Conservation (phyloP, 2,113 vertebrate genomes). For the Vulpes vulpes region DNA sequence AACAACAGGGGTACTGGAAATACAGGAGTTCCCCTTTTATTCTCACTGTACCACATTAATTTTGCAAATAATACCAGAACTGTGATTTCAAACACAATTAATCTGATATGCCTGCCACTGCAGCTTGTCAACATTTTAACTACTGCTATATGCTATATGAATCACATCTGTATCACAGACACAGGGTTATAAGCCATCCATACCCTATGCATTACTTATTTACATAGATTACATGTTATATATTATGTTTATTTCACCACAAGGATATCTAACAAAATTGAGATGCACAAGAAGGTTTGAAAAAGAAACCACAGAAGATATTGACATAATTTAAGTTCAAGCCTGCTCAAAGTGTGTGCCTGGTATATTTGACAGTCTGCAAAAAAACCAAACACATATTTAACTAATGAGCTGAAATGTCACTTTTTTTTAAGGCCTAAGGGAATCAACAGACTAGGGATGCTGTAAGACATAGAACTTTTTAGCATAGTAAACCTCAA, state of each 20-base stretch:
- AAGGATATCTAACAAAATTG: not conserved
- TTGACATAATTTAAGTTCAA: not conserved
- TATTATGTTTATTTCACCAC: not conserved
- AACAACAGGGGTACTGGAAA: not conserved
- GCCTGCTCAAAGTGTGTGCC: not conserved
- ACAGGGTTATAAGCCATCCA: no score
- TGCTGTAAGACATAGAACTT: not conserved
- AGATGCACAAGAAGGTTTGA: not conserved
- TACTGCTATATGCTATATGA: not conserved
- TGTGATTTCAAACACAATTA: not conserved
- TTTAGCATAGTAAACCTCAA: not conserved
- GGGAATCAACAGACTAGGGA: not conserved
- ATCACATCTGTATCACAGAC: not conserved
- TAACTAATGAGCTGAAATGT: not conserved
- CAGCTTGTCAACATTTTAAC: not conserved
- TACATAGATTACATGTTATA: not conserved
- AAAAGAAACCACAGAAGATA: conserved; percentile 11
- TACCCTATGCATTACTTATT: not conserved
- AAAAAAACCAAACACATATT: not conserved
- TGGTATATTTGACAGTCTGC: not conserved
- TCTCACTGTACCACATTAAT: not conserved
- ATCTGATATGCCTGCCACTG: not conserved
- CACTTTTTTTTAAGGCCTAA: not conserved
- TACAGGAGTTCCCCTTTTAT: not conserved
- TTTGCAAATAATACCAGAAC: not conserved